Evolutionary conservation across 2,797 vertebrate species (phyloP), one percentile per base, ranked within the genome.

Genomic region (Psittacula derbiana): DNA sequence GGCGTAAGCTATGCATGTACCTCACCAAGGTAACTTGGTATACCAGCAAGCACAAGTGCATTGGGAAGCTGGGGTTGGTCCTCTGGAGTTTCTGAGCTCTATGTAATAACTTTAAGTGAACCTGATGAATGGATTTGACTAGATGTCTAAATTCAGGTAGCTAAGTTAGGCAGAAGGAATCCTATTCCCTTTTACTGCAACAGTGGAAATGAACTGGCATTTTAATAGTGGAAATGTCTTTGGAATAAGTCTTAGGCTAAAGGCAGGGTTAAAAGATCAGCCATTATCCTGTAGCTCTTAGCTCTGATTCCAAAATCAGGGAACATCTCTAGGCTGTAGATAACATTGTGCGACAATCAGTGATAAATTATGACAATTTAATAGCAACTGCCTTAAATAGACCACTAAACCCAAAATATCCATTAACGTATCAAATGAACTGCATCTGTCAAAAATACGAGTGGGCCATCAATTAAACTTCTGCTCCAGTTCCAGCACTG

Each of bases 391-490:
- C 69, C 69, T 80, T 81, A 93, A 93, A 94, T 62, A 87, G 44
- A 89, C n/a, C 44, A 74, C 19, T 4, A 78, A 93, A 40, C 20
- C 38, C 17, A 74, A 95, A 91, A 80, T 87, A 87, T 66, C 80
- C 0, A 1, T 88, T 91, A 72, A 69, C 47, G 23, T 58, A 90
- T 74, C 67, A 94, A 80, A 62, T 80, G 13, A 84, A 83, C 41
- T 65, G 12, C 62, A 47, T 80, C 61, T 92, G 46, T 92, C 81
- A 96, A 74, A 96, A 95, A 66, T 83, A 84, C 69, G 49, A 95
- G 78, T 67, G 17, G 43, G 19, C 19, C 38, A 81, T 95, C 65
- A 69, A 46, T 93, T 81, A 88, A 88, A 86, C 23, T 69, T 86
- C 61, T 86, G 36, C 25, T 69, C 13, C 69, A 53, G 25, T 84